These are phyloP conservation scores for Papilio demoleus DNA, from an alignment of 2,888 invertebrate species.

Conservation along the genomic window DNA sequence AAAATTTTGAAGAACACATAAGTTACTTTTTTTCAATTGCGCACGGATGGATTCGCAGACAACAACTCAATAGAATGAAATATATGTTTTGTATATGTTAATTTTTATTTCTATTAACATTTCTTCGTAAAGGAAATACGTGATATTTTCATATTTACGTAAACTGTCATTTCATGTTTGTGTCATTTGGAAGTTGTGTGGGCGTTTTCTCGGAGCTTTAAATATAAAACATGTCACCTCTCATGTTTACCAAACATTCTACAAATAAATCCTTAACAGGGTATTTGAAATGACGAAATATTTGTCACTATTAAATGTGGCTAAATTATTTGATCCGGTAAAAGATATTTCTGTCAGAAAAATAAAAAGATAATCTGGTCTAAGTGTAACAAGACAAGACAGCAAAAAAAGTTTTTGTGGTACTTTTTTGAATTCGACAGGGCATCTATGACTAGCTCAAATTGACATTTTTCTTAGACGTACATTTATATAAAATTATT, in stretches of 20 bases:
- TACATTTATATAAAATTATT: too few species aligned
- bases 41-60: too few species aligned
- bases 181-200: background rate
- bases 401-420: too few species aligned
- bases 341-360: background rate
- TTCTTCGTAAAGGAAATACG: background rate
- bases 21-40: too few species aligned
- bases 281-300: conserved; percentile 1
- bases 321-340: background rate
- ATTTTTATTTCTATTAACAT: background rate
- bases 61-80: too few species aligned
- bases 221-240: conserved; percentile 1
- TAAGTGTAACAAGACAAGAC: background rate
- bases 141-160: conserved; percentile 2
- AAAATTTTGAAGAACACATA: too few species aligned
- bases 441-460: too few species aligned
- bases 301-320: background rate
- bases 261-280: conserved; percentile 2
- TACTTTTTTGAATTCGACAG: too few species aligned
- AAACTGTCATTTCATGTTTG: background rate
- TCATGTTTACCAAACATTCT: conserved; percentile 5
- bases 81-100: background rate
- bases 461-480: too few species aligned
- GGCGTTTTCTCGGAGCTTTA: background rate
- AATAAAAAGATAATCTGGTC: background rate